Base-by-base conservation (phyloP, 1,140 invertebrate genomes). In the Drosophila littoralis region DNA sequence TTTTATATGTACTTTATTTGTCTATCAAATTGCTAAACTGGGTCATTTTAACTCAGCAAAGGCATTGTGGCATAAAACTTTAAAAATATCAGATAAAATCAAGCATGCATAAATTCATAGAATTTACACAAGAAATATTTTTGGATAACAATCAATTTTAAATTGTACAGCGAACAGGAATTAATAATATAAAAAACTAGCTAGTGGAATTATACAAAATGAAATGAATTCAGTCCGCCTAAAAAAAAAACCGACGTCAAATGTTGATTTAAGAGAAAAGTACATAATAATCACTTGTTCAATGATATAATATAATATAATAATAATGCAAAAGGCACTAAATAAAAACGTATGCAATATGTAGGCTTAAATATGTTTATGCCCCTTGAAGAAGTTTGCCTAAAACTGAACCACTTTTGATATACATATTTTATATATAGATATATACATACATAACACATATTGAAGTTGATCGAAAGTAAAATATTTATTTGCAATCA, bases 111-210 rank as follows among this genome's bases (percentile, higher is more conserved):
- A 82, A 81, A 90, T 90, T 85, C 82, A 61, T 76, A 86, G 82
- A 85, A 85, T 86, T 85, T 85, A 85, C 59, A 79, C 79, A 58
- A 82, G 48, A 65, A 63, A 76, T 91, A 84, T 91, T 91, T 91
- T 91, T 91, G 67, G 70, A 89, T 82, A 81, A 80, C 69, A 69
- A 67, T 76, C 63, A 78, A 81, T 77, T 72, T 73, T 70, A 59
- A 69, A 66, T 76, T 71, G 67, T 72, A 60, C 64, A 75, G 57
- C 50, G 42, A 48, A 17, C 32, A 46, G 48, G 43, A 84, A 70
- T 52, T 43, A 66, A 52, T 38, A 35, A 57, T 51, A 59, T 46
- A 50, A 42, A 28, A 46, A 70, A 68, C 54, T 69, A 65, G 59
- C 59, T 79, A 85, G 77, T 75, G 59, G 65, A 86, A 59, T 90